These are phyloP conservation scores for Gryon sp. DNA, from an alignment of 1,140 invertebrate species.

Conservation along the genomic window DNA sequence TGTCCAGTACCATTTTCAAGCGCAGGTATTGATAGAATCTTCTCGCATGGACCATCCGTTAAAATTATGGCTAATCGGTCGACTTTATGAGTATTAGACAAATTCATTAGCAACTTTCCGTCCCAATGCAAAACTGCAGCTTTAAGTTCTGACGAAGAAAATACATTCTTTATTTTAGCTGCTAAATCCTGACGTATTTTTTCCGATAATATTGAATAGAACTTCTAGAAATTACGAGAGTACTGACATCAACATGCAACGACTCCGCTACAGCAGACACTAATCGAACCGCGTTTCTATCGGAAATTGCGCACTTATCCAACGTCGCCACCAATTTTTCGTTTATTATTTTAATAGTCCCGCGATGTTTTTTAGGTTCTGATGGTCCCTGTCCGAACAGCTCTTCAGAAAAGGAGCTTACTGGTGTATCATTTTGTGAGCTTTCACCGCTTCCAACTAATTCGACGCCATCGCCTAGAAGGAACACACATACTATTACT, in stretches of 20 bases:
- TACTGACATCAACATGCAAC: slow-evolving; percentile 1
- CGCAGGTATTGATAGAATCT: slow-evolving; percentile 18
- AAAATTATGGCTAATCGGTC: slow-evolving; percentile 17
- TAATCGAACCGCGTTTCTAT: slow-evolving; percentile 43
- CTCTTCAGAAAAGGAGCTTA: slow-evolving; percentile 11
- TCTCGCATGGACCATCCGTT: slow-evolving; percentile 10
- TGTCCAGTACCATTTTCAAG: slow-evolving; percentile 26
- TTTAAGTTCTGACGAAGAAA: not conserved
- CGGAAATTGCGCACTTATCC: slow-evolving; percentile 21
- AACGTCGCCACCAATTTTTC: slow-evolving; percentile 41
- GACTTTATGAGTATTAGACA: not conserved
- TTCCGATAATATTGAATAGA: slow-evolving; percentile 13
- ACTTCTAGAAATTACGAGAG: slow-evolving; percentile 8
- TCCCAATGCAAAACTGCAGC: slow-evolving; percentile 20
- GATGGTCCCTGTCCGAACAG: not conserved
- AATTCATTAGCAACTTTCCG: slow-evolving; percentile 11
- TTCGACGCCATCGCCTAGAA: slow-evolving; percentile 7
- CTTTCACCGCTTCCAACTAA: slow-evolving; percentile 10
- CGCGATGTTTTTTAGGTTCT: slow-evolving; percentile 10
- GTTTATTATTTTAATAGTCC: slow-evolving; percentile 16
- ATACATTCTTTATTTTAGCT: slow-evolving; percentile 11
- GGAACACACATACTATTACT: not conserved
- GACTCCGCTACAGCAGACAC: slow-evolving; percentile 25
- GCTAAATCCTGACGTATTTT: slow-evolving; percentile 12
- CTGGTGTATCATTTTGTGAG: slow-evolving; percentile 1